Evolutionary conservation across 2,113 vertebrate genomes (phyloP).

Genomic region (Pipra filicauda): DNA sequence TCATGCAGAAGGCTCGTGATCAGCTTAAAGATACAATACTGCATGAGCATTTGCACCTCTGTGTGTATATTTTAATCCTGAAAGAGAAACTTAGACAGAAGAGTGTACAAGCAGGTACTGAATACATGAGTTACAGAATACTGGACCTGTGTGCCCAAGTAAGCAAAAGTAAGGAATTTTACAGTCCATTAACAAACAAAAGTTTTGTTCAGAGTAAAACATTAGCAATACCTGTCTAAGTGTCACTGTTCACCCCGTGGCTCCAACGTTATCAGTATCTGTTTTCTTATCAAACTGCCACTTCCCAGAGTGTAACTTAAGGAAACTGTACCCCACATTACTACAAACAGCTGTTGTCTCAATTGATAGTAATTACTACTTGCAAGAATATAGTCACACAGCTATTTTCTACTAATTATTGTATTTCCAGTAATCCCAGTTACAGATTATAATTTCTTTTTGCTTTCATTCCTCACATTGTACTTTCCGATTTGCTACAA

Average conservation of each 20-base stretch:
- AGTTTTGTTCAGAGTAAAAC: neutral
- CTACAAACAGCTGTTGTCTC: neutral
- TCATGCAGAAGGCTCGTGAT: neutral
- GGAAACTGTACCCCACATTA: neutral
- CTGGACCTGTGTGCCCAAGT: neutral
- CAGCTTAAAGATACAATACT: neutral
- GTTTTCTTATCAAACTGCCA: neutral
- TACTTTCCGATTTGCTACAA: neutral
- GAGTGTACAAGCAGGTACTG: neutral
- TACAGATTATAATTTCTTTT: neutral
- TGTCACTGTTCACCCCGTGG: neutral
- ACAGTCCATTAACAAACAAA: neutral
- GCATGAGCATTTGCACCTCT: neutral
- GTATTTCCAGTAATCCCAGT: neutral
- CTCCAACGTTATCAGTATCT: neutral
- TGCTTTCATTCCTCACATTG: neutral
- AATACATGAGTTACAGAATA: neutral
- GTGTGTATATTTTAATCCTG: neutral
- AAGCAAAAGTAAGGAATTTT: neutral
- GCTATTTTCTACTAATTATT: neutral
- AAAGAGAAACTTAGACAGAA: neutral
- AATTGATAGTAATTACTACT: neutral
- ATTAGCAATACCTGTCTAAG: neutral
- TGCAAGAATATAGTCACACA: neutral
- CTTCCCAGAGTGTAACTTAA: neutral